Evolutionary conservation across 2,888 invertebrate species (phyloP).

Genomic region (Stenurella melanura): DNA sequence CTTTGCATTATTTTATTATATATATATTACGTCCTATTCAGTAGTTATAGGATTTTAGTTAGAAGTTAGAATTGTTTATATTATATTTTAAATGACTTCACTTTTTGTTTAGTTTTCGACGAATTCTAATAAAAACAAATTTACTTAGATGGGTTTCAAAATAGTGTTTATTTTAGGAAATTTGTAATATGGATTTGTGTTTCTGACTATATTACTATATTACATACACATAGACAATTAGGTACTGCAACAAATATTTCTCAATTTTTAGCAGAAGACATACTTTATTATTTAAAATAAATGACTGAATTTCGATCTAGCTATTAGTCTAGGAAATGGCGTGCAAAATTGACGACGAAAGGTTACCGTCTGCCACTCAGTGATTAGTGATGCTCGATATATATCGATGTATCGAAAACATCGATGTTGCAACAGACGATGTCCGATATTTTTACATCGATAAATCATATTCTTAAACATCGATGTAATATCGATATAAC

Average conservation of each 20-base stretch:
- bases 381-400: too few species aligned
- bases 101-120: neutral
- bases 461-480: too few species aligned
- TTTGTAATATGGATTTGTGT: neutral
- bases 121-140: neutral
- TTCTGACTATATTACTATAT: neutral
- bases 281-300: neutral
- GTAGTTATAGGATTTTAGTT: neutral
- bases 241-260: neutral
- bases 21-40: neutral
- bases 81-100: neutral
- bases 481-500: too few species aligned
- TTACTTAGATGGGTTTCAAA: neutral
- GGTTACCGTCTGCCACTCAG: too few species aligned
- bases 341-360: too few species aligned
- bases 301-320: neutral
- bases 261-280: neutral
- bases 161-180: neutral
- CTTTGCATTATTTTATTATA: neutral
- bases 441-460: too few species aligned
- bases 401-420: too few species aligned
- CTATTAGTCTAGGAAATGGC: too few species aligned
- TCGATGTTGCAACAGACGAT: too few species aligned
- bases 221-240: neutral
- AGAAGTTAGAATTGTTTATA: neutral